These are phyloP conservation scores for Octodonta nipae DNA, from an alignment of 2,888 invertebrate genomes.

Conservation along the genomic window DNA sequence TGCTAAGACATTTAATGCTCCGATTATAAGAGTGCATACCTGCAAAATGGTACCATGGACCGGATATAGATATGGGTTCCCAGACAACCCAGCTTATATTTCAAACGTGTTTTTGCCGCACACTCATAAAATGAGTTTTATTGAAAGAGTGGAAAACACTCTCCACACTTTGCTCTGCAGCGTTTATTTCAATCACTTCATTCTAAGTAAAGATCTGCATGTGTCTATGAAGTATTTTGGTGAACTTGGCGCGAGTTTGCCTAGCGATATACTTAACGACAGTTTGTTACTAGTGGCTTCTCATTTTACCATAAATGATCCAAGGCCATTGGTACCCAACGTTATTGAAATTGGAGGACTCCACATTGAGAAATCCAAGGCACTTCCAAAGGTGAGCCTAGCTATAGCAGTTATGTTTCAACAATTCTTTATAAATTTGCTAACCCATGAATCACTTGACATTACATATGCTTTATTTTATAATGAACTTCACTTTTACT, in stretches of 20 bases:
- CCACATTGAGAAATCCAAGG: constrained; percentile 32
- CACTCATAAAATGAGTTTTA: constrained; percentile 20
- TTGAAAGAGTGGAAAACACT: constrained; percentile 20
- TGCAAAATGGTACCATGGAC: constrained; percentile 30
- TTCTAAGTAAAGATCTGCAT: constrained; percentile 28
- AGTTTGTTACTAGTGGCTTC: constrained; percentile 38
- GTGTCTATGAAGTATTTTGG: constrained; percentile 23
- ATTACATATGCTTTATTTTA: no score
- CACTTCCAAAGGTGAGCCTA: constrained; percentile 9
- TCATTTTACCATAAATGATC: constrained; percentile 35
- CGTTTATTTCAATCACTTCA: constrained; percentile 26
- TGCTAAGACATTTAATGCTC: constrained; percentile 46
- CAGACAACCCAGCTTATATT: constrained; percentile 34
- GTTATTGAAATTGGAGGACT: constrained; percentile 42
- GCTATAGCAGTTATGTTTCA: no score
- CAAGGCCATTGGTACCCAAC: constrained; percentile 35
- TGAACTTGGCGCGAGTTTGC: constrained; percentile 24
- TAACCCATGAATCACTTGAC: no score
- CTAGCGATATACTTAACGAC: constrained; percentile 11
- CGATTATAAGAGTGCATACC: constrained; percentile 35
- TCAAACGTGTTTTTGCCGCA: constrained; percentile 32
- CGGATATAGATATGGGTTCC: constrained; percentile 33
- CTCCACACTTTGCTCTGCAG: constrained; percentile 7
- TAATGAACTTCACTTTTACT: no score
- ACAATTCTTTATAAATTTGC: no score